A percentile compares a stretch with the other conserved stretches of the same genome.
Conservation (phyloP, 2,888 invertebrate species). For the Drosophila koepferae region DNA sequence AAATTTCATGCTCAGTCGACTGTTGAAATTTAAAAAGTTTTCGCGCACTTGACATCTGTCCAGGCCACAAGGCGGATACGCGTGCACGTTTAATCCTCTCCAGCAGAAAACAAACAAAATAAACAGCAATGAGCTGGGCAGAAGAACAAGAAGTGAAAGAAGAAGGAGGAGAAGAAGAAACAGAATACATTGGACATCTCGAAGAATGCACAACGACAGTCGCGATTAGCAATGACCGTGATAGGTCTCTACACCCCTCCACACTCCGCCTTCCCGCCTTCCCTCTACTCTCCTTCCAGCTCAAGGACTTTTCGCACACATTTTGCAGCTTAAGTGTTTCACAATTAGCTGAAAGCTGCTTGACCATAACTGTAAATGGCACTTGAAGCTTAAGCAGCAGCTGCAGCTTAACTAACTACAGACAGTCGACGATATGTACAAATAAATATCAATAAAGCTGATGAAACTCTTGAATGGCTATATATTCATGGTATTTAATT, state of each 20-base stretch:
- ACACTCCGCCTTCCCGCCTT: neutral
- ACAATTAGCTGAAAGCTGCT: conserved; percentile 47
- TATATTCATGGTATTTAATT: conserved; percentile 8
- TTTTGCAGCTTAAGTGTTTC: conserved; percentile 52
- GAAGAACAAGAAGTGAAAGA: neutral
- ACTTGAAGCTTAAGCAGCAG: conserved; percentile 14
- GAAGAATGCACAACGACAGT: conserved; percentile 31
- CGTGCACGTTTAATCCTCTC: conserved; percentile 55
- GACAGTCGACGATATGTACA: neutral
- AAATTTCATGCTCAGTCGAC: conserved; percentile 60
- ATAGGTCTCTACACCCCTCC: neutral
- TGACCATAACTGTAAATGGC: conserved; percentile 32
- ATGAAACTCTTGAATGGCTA: conserved; percentile 7
- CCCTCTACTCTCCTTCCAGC: conserved; percentile 7
- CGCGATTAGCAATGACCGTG: conserved; percentile 42
- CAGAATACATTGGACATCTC: conserved; percentile 10
- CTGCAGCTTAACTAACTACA: conserved; percentile 13
- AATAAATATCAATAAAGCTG: conserved; percentile 15
- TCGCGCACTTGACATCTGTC: conserved; percentile 48
- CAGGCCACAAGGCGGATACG: conserved; percentile 29
- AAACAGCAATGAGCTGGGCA: conserved; percentile 3
- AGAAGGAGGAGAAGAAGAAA: neutral
- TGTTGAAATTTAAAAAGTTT: conserved; percentile 50
- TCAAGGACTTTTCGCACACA: conserved; percentile 45
- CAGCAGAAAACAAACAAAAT: conserved; percentile 19